Evolutionary conservation across 2,888 invertebrate species (phyloP).

Genomic region (Smittia aterrima): DNA sequence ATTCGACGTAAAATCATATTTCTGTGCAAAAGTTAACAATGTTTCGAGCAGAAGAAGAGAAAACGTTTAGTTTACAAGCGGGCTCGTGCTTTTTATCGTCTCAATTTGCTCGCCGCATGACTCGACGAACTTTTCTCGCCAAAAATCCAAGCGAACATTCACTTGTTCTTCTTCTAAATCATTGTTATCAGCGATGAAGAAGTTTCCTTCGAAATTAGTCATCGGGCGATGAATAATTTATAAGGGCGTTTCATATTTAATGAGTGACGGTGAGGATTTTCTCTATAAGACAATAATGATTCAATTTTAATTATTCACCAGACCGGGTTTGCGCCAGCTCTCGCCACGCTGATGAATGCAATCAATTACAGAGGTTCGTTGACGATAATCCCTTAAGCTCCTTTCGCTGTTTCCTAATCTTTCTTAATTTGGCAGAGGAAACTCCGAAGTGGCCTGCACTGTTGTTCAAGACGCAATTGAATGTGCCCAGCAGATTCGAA

Average conservation of each 20-base stretch:
- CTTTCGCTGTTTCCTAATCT: background rate
- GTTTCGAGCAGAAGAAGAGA: background rate
- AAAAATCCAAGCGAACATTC: background rate
- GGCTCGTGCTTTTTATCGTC: background rate
- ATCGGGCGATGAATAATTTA: conserved; percentile 34
- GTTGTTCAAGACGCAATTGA: conserved; percentile 56
- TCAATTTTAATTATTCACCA: conserved; percentile 39
- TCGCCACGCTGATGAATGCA: conserved; percentile 43
- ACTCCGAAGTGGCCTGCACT: conserved; percentile 44
- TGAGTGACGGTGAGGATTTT: background rate
- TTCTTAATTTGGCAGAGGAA: conserved; percentile 42
- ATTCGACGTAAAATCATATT: background rate
- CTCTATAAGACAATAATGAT: conserved; percentile 9
- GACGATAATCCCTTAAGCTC: background rate
- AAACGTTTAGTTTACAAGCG: background rate
- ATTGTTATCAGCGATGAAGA: background rate
- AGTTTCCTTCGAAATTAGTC: conserved; percentile 30
- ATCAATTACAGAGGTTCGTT: conserved; percentile 43
- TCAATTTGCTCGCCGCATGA: background rate
- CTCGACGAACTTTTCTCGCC: background rate
- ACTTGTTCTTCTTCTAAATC: background rate
- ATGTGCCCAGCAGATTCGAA: conserved; percentile 59
- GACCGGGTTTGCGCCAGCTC: conserved; percentile 43
- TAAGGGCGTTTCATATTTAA: conserved; percentile 1
- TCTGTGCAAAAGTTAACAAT: background rate